Evolutionary conservation across 2,113 vertebrate genomes (phyloP), one percentile per base, ranked within the genome.

Genomic region (Coryphaenoides rupestris): DNA sequence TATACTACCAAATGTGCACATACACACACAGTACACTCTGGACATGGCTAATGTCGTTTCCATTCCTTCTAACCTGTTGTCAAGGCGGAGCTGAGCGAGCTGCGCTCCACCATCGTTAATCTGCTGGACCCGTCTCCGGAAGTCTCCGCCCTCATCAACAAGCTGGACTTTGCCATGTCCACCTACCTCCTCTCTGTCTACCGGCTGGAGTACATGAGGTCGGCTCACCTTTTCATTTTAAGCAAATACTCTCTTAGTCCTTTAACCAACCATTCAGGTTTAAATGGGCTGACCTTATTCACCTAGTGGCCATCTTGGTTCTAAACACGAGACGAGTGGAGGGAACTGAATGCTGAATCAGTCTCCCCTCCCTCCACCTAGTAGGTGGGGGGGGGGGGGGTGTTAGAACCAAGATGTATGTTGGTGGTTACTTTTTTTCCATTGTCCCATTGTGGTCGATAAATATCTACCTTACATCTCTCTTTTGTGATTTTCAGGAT

Each of bases 111-210:
- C 78, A 95, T 98, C 73, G 93, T 93, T 76, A 98, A 98, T 65
- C 90, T 98, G 50, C 83, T 98, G 52, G 95, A 98, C 76, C 96
- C 96, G 0, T 84, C 94, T 61, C 95, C 95, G 0, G 96, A 98
- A 74, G 95, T 92, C 49, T 93, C 93, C 0, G 94, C 94, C 0
- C 81, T 95, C 81, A 98, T 98, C 81, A 96, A 94, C 89, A 98
- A 98, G 75, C 80, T 98, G 19, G 96, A 98, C 81, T 98, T 98
- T 13, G 96, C 96, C 73, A 98, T 98, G 95, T 98, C 93, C 40
- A 98, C 96, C 0, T 98, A 98, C 64, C 92, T 98, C 55, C 91
- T 98, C 5, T 98, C 96, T 4, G 95, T 98, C 49, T 98, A 98
- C 73, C 91, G 96, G 45, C 88, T 98, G 2, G 96, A 98, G 56